Base-by-base conservation (phyloP, 2,888 invertebrate species). In the Callosobruchus maculatus region DNA sequence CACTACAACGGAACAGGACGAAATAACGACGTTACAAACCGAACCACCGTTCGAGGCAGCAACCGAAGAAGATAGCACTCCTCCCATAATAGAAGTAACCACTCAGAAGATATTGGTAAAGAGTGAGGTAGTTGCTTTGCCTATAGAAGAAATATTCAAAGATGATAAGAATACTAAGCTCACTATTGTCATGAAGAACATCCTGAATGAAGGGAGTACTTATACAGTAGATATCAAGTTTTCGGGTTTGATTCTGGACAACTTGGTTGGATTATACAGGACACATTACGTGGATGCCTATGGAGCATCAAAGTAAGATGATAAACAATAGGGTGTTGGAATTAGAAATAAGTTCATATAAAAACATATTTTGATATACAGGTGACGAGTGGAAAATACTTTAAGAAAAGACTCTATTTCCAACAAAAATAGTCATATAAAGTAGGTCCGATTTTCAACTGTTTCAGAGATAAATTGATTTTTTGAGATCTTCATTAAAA, bases 181-280 rank as follows among this genome's bases (percentile, higher is more conserved):
- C 22, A 83, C 82, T 26, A 86, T 88, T 67, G 85, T 85, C 71
- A 76, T 85, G 68, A 88, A 85, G 21, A 84, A 88, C 3, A 78
- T 86, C 0, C 83, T 91, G 22, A 86, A 88, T 79, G 83, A 87
- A 4, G 84, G 87, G 49, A 86, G 88, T 13, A 89, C 89, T 81
- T 92, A 92, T 76, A 89, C 88, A 0, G 82, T 92, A 22, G 88
- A 90, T 79, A 82, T 92, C 18, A 87, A 89, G 0, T 92, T 90
- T 81, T 83, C 84, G 18, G 92, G 91, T 18, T 83, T 81, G 21
- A 89, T 92, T 22, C 89, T 89, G n/a, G 90, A 92, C 80, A 88
- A 91, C 0, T 85, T 92, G 75, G 89, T 88, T 71, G 94, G 94
- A 71, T 92, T 94, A 82, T 94, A 93, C 82, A 89, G 90, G 81